A percentile compares a stretch with the other conserved stretches of the same genome.
phyloP scores from a whole-genome alignment of 1,140 invertebrate genomes.

The Nixonia krombeini region DNA sequence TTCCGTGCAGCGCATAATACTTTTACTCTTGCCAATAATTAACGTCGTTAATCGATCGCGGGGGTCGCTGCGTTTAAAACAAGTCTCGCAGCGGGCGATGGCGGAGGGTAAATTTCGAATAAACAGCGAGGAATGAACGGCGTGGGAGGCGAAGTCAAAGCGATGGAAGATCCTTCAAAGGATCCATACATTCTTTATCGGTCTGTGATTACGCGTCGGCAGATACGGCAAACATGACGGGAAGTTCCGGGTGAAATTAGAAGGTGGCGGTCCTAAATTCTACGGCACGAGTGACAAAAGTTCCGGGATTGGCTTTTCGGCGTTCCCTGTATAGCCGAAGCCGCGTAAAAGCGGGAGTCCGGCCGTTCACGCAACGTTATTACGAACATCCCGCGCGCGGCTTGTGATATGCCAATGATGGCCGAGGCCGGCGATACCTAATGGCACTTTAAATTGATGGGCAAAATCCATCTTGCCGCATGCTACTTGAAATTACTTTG shows the following conservation, averaged over 20 bases:
- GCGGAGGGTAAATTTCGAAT: no score
- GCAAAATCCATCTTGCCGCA: slow-evolving; percentile 49
- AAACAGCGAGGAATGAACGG: no score
- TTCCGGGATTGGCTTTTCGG: no score
- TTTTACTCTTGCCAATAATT: no score
- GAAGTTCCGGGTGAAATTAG: slow-evolving; percentile 37
- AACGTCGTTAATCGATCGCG: no score
- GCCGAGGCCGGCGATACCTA: slow-evolving; percentile 29
- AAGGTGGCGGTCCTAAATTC: slow-evolving; percentile 40
- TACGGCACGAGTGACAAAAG: slow-evolving; percentile 50
- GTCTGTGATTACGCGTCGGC: slow-evolving; percentile 18
- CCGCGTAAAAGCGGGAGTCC: no score
- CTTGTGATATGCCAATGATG: slow-evolving; percentile 35
- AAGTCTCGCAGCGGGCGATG: no score
- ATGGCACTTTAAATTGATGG: slow-evolving; percentile 49
- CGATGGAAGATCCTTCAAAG: no score
- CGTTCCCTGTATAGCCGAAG: no score
- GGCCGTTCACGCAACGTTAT: slow-evolving; percentile 42
- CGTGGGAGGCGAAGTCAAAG: no score
- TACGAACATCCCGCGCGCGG: slow-evolving; percentile 31
- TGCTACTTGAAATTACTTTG: slow-evolving; percentile 48
- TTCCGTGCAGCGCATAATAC: no score
- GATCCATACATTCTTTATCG: slow-evolving; percentile 25
- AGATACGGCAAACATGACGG: slow-evolving; percentile 21
- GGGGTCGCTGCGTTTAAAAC: no score